These are phyloP conservation scores for Drosophila virilis DNA, from an alignment of 1,140 invertebrate genomes.

Conservation along the genomic window DNA sequence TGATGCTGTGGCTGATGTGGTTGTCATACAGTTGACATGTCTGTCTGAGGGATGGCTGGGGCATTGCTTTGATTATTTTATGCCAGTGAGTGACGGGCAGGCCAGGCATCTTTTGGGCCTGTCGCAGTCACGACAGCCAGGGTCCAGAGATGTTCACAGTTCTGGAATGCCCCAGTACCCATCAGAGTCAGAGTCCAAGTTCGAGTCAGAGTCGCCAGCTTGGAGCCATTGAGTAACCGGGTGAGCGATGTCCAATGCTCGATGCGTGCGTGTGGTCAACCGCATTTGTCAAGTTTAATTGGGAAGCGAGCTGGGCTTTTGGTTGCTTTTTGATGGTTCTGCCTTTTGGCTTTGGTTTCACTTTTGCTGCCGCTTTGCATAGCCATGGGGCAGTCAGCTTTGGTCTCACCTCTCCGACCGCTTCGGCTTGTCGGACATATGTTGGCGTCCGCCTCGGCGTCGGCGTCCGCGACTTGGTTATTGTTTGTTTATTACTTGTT, in stretches of 20 bases:
- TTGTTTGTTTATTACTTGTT: conserved; percentile 83
- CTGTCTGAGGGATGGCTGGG: conserved; percentile 32
- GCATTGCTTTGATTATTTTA: conserved; percentile 76
- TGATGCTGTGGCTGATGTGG: conserved; percentile 59
- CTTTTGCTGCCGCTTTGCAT: conserved; percentile 70
- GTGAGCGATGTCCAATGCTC: conserved; percentile 29
- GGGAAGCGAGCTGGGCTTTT: conserved; percentile 71
- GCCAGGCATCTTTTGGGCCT: conserved; percentile 15
- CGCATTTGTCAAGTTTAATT: conserved; percentile 84
- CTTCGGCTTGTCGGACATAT: conserved; percentile 59
- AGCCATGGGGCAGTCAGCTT: conserved; percentile 9
- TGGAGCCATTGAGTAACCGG: not conserved
- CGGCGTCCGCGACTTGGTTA: conserved; percentile 52
- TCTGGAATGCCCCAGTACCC: conserved; percentile 16
- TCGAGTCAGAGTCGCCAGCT: not conserved
- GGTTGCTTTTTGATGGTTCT: conserved; percentile 34
- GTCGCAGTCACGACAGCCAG: not conserved
- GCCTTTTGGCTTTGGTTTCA: conserved; percentile 49
- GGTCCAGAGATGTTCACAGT: conserved; percentile 21
- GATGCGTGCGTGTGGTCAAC: conserved; percentile 81
- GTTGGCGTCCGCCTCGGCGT: conserved; percentile 67
- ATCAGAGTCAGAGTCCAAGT: conserved; percentile 6
- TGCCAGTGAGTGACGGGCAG: conserved; percentile 49
- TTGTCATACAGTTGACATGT: conserved; percentile 81
- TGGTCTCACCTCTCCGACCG: not conserved